phyloP scores from a whole-genome alignment of 2,888 invertebrate species.

The Spodoptera exigua region DNA sequence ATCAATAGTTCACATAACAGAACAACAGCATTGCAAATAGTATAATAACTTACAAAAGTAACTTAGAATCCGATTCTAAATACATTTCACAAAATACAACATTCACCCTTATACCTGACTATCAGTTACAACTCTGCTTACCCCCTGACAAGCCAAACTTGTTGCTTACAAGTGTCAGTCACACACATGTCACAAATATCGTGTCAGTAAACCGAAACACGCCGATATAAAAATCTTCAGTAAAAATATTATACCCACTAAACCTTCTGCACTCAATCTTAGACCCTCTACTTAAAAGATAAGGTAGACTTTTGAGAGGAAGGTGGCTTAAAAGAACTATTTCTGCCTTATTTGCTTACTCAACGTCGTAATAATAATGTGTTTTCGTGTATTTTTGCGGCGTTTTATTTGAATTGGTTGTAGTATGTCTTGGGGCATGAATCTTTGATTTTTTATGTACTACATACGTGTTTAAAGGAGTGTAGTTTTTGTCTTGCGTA shows the following conservation, averaged over 20 bases:
- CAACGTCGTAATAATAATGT: constrained; percentile 64
- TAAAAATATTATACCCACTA: constrained; percentile 52
- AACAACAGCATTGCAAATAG: too few relatives aligned
- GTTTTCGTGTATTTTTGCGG: constrained; percentile 53
- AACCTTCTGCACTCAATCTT: constrained; percentile 11
- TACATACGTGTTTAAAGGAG: neutral
- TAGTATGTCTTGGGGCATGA: constrained; percentile 34
- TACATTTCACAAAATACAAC: neutral
- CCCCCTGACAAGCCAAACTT: constrained; percentile 51
- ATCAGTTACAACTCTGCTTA: constrained; percentile 45
- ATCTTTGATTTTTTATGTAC: constrained; percentile 30
- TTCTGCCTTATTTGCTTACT: constrained; percentile 65
- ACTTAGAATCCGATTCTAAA: neutral
- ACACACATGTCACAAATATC: constrained; percentile 59
- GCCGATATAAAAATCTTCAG: constrained; percentile 60
- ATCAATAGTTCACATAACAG: too few relatives aligned
- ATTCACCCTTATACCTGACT: constrained; percentile 21
- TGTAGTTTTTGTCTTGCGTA: neutral
- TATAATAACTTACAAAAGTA: neutral
- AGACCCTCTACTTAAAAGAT: constrained; percentile 14
- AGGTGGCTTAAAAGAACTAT: constrained; percentile 49
- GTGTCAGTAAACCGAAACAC: constrained; percentile 50
- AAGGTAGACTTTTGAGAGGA: constrained; percentile 36
- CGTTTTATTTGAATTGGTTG: constrained; percentile 45
- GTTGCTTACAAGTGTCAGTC: constrained; percentile 60